Conservation (phyloP, 1,140 invertebrate species). For the Choristoneura fumiferana region DNA sequence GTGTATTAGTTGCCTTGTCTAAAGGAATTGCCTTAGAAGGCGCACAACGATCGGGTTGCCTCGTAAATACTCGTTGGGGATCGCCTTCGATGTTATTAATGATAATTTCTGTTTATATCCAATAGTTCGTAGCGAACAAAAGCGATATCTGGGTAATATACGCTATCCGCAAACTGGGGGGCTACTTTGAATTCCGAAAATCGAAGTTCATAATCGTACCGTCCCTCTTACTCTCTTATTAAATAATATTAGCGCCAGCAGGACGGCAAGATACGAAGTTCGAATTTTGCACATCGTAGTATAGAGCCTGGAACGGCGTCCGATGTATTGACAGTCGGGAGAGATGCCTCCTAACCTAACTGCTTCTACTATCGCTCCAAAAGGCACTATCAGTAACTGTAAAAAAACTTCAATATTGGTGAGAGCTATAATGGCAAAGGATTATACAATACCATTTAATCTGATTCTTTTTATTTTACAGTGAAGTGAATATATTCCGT, state of each 20-base stretch:
- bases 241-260: too few species aligned
- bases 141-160: slow-evolving; percentile 33
- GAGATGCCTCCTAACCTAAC: neutral
- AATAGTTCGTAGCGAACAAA: slow-evolving; percentile 31
- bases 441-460: neutral
- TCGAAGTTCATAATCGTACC: too few species aligned
- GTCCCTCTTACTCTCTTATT: too few species aligned
- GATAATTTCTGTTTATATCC: slow-evolving; percentile 47
- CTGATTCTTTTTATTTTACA: too few species aligned
- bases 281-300: too few species aligned
- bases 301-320: neutral
- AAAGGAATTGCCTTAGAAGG: slow-evolving; percentile 40
- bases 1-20: slow-evolving; percentile 26
- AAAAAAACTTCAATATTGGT: neutral
- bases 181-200: too few species aligned
- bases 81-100: slow-evolving; percentile 42
- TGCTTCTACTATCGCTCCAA: slow-evolving; percentile 11
- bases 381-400: neutral
- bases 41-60: slow-evolving; percentile 26
- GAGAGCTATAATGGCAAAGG: neutral
- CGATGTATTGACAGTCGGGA: slow-evolving; percentile 13
- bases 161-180: slow-evolving; percentile 25
- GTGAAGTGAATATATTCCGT: too few species aligned
- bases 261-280: too few species aligned
- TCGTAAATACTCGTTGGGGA: slow-evolving; percentile 40